Conservation (phyloP, 2,113 vertebrate genomes). For the Oxygymnocypris stewartii region DNA sequence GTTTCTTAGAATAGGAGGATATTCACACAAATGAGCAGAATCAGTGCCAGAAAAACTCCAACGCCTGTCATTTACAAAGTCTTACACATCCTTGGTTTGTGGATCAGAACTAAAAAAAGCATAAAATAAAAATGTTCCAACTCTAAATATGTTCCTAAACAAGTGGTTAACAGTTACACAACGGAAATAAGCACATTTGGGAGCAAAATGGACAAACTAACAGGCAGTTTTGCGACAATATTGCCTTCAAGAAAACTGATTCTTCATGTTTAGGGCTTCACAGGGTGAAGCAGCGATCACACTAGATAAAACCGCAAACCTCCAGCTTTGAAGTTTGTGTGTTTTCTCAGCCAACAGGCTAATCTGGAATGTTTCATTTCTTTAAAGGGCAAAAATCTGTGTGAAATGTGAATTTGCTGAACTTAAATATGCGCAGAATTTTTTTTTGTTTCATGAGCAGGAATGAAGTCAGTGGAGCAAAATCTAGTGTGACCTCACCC, state of each 20-base stretch:
- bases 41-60: not conserved
- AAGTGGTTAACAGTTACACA: not conserved
- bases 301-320: not conserved
- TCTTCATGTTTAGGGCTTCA: not conserved
- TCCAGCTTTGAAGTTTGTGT: not conserved
- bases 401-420: not conserved
- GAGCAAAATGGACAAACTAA: not conserved
- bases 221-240: not conserved
- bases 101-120: not conserved
- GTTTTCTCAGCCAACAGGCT: not conserved
- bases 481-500: not conserved
- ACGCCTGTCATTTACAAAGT: not conserved
- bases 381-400: not conserved
- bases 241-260: not conserved
- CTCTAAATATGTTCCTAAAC: not conserved
- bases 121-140: not conserved
- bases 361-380: not conserved
- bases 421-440: not conserved
- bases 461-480: slow-evolving; percentile 11
- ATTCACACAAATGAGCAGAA: not conserved
- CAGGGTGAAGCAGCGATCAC: not conserved
- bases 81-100: not conserved
- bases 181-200: not conserved
- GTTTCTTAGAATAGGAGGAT: not conserved
- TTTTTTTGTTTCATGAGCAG: not conserved